Evolutionary conservation across 2,888 invertebrate genomes (phyloP).

Genomic region (Acanthosepion esculentum): DNA sequence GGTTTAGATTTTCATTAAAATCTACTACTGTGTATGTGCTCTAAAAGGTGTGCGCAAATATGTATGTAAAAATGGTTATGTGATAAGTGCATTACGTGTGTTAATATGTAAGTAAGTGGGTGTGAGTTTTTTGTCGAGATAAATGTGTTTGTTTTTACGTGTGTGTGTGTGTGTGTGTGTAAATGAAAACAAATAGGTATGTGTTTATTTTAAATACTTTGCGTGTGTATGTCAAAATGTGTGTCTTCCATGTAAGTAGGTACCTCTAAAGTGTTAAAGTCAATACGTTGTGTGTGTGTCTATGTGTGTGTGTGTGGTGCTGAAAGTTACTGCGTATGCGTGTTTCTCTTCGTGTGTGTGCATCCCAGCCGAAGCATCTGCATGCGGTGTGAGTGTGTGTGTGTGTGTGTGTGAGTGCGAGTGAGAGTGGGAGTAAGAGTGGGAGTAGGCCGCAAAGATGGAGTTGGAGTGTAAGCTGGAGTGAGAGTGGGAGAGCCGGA

Average conservation of each 20-base stretch:
- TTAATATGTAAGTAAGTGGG: neutral
- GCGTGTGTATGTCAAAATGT: neutral
- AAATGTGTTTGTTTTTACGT: neutral
- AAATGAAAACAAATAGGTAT: too few relatives aligned
- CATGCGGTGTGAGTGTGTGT: neutral
- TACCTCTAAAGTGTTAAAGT: too few relatives aligned
- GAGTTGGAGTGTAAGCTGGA: neutral
- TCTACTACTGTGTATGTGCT: neutral
- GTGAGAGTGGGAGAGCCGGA: neutral
- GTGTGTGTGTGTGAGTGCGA: neutral
- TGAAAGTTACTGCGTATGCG: too few relatives aligned
- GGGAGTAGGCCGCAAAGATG: neutral
- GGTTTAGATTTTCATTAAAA: neutral
- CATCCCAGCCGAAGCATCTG: neutral
- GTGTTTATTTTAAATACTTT: neutral
- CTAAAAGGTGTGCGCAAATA: neutral
- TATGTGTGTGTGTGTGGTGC: too few relatives aligned
- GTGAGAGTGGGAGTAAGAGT: constrained; percentile 44
- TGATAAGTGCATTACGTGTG: neutral
- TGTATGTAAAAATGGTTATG: neutral
- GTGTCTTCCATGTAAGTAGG: neutral
- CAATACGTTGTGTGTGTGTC: too few relatives aligned
- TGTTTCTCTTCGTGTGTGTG: neutral
- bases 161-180: too few relatives aligned
- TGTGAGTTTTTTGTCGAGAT: neutral